Evolutionary conservation across 2,888 invertebrate genomes (phyloP), one percentile per base, ranked within the genome.

Genomic region (Microctonus brassicae): DNA sequence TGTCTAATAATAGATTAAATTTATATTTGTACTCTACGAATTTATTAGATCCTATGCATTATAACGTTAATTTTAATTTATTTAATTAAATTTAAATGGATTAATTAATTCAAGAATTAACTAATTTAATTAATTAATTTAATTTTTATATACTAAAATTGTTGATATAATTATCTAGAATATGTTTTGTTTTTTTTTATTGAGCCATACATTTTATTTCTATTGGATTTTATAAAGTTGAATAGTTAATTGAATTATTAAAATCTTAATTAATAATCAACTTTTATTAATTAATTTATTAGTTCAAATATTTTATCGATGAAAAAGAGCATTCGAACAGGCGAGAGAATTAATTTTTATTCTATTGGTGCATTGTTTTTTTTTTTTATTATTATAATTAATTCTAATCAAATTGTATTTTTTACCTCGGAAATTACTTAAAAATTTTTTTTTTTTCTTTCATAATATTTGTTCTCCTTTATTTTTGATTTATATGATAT

Each of bases 401-500:
- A n/a, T n/a, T n/a, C n/a, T n/a, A n/a, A n/a, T n/a, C n/a, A n/a
- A n/a, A n/a, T 7, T 29, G 7, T 29, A 29, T 29, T 29, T 29
- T 29, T 29, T 29, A 5, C 7, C 29, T 5, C 7, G 3, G 3
- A 66, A 29, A 52, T 69, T 69, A 60, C 42, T 34, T 63, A 57
- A 55, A 53, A 61, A 65, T 74, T 66, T 63, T 62, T 55, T 62
- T 61, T 34, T 13, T 20, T 52, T 42, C 10, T 9, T 36, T 9
- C 10, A 9, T 36, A 36, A n/a, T 29, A 36, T 36, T 36, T 10
- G 4, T 10, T 9, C 1, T 9, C 10, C 10, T 9, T 70, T 63
- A 77, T 75, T 74, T 81, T 75, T 80, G 29, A 29, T 77, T 80
- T 84, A 86, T 34, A 47, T 47, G 58, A 58, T 58, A 58, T 58